phyloP scores from a whole-genome alignment of 2,888 invertebrate species.

The Athalia circularis region DNA sequence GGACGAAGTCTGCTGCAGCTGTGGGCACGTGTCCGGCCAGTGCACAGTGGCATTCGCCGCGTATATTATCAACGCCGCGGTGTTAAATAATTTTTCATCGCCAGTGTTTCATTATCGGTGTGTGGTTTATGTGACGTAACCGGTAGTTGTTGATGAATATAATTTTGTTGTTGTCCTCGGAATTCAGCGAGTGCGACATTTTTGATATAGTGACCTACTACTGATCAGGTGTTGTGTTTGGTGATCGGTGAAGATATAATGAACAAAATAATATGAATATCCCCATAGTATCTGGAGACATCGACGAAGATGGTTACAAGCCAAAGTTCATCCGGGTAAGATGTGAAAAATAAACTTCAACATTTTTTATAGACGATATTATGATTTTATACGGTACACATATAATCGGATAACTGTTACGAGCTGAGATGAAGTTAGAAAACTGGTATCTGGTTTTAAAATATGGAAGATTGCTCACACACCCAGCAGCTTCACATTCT shows the following conservation, averaged over 20 bases:
- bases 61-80: too few species aligned
- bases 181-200: not conserved
- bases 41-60: too few species aligned
- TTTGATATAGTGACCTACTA: constrained; percentile 23
- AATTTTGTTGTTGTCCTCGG: constrained; percentile 7
- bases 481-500: too few species aligned
- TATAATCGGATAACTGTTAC: too few species aligned
- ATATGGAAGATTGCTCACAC: too few species aligned
- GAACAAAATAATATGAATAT: constrained; percentile 67
- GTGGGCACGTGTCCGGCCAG: not conserved
- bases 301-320: constrained; percentile 69
- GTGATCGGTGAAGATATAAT: constrained; percentile 30
- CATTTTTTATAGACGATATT: too few species aligned
- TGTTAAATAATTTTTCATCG: not conserved
- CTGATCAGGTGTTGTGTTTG: constrained; percentile 30
- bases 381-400: too few species aligned
- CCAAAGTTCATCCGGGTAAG: constrained; percentile 71
- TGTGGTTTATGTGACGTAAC: not conserved
- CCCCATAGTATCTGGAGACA: constrained; percentile 71
- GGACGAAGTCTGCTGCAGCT: constrained; percentile 2
- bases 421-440: too few species aligned
- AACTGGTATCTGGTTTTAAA: too few species aligned
- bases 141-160: constrained; percentile 19
- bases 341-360: constrained; percentile 33
- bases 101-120: constrained; percentile 18